Evolutionary conservation across 2,797 vertebrate genomes (phyloP).

Genomic region (Rhabdomys pumilio): DNA sequence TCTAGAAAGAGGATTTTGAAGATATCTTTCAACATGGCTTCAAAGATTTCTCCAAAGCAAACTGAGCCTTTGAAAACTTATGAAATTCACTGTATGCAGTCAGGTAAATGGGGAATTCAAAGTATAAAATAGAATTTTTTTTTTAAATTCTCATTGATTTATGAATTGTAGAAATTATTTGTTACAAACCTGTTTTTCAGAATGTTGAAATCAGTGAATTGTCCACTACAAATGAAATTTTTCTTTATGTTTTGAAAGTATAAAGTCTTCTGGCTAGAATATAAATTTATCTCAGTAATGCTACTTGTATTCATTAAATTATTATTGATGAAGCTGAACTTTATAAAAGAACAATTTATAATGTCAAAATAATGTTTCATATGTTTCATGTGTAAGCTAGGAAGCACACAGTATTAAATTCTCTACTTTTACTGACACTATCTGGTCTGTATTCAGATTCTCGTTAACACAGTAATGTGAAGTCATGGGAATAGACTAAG

Average conservation of each 20-base stretch:
- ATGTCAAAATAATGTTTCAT: background rate
- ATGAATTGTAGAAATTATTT: slow-evolving; percentile 59
- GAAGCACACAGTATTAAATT: slow-evolving; percentile 39
- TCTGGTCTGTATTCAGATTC: background rate
- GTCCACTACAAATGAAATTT: slow-evolving; percentile 18
- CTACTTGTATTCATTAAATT: background rate
- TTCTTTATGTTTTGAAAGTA: slow-evolving; percentile 10
- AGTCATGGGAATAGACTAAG: slow-evolving; percentile 3
- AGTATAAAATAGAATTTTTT: slow-evolving; percentile 34
- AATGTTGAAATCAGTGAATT: slow-evolving; percentile 16
- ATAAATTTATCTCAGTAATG: slow-evolving; percentile 42
- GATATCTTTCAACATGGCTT: slow-evolving; percentile 43
- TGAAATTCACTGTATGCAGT: slow-evolving; percentile 35
- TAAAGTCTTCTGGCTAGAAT: background rate
- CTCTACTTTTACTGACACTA: background rate
- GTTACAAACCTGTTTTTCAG: background rate
- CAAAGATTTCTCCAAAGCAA: slow-evolving; percentile 67
- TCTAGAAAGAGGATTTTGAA: background rate
- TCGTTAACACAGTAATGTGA: background rate
- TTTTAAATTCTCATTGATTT: slow-evolving; percentile 30
- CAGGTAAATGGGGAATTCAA: slow-evolving; percentile 64
- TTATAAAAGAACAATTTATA: background rate
- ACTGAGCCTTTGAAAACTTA: slow-evolving; percentile 69
- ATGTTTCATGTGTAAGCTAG: background rate
- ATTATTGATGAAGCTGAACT: background rate